Evolutionary conservation across 1,140 invertebrate species (phyloP).

Genomic region (Ceratoteleas bidentatus): DNA sequence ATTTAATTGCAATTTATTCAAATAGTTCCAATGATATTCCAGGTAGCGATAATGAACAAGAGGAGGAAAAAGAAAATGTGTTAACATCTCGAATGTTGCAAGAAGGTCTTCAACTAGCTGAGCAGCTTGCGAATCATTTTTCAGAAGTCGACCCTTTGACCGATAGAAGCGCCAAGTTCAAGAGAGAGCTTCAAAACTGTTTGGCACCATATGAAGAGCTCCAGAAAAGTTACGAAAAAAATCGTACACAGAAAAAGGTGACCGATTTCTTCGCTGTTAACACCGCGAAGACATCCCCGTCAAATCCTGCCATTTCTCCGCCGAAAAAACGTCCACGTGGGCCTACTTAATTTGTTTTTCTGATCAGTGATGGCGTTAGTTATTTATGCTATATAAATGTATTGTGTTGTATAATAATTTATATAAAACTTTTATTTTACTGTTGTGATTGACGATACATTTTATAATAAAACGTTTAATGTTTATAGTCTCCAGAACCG

Average conservation of each 20-base stretch:
- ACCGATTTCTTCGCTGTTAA: conserved; percentile 17
- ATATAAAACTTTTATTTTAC: too few species aligned
- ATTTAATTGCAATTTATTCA: background rate
- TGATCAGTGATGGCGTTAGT: too few species aligned
- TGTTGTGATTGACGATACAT: too few species aligned
- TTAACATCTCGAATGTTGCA: background rate
- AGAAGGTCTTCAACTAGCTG: conserved; percentile 4
- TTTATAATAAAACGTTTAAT: too few species aligned
- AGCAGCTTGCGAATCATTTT: conserved; percentile 1
- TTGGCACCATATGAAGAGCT: conserved; percentile 13
- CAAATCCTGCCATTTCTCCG: background rate
- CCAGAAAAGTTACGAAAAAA: conserved; percentile 10
- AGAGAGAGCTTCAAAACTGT: conserved; percentile 1
- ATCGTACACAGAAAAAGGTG: conserved; percentile 13
- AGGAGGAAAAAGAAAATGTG: background rate
- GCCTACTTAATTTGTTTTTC: background rate
- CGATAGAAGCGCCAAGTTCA: conserved; percentile 12
- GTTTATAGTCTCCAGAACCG: too few species aligned
- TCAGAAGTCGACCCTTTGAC: background rate
- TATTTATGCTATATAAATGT: too few species aligned
- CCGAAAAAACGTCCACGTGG: background rate
- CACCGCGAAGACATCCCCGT: background rate
- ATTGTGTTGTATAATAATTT: too few species aligned
- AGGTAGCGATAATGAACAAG: background rate
- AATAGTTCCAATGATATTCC: background rate